A percentile compares a stretch with the other conserved stretches of the same genome.
These are phyloP conservation scores for Drosophila lacicola DNA, from an alignment of 2,888 invertebrate species.

Conservation along the genomic window DNA sequence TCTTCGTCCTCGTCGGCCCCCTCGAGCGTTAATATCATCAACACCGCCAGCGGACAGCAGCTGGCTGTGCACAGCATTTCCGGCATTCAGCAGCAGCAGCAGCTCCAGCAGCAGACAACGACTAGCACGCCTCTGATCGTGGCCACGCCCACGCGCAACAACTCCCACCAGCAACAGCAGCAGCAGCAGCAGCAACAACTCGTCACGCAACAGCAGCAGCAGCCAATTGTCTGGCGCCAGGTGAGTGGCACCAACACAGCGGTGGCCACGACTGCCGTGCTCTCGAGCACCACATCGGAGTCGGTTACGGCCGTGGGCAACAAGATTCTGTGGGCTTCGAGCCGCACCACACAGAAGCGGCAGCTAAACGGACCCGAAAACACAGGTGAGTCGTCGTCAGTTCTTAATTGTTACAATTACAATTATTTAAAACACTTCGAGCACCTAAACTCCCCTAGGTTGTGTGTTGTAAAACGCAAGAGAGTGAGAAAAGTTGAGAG, in stretches of 20 bases:
- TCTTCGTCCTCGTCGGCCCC: slow-evolving; percentile 41
- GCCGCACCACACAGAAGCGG: slow-evolving; percentile 79
- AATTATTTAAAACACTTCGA: slow-evolving; percentile 4
- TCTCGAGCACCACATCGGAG: slow-evolving; percentile 69
- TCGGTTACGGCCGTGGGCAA: slow-evolving; percentile 75
- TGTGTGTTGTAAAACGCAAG: slow-evolving; percentile 10
- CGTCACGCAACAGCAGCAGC: slow-evolving; percentile 65
- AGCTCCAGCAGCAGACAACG: slow-evolving; percentile 39
- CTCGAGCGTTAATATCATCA: slow-evolving; percentile 79
- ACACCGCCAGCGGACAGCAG: slow-evolving; percentile 81
- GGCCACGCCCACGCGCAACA: slow-evolving; percentile 79
- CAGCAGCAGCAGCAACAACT: slow-evolving; percentile 67
- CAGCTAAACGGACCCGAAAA: slow-evolving; percentile 84
- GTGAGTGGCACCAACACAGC: slow-evolving; percentile 76
- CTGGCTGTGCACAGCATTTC: slow-evolving; percentile 81
- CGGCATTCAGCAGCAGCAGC: slow-evolving; percentile 65
- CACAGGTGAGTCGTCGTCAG: slow-evolving; percentile 64
- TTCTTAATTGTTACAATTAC: not conserved
- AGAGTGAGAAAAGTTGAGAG: not conserved
- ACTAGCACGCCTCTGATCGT: slow-evolving; percentile 72
- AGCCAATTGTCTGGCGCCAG: slow-evolving; percentile 83
- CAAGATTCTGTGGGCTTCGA: slow-evolving; percentile 81
- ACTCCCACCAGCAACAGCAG: slow-evolving; percentile 69
- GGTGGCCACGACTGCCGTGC: slow-evolving; percentile 72
- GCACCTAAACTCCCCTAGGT: slow-evolving; percentile 10